Conservation (phyloP, 2,888 invertebrate species). For the Gandaritis pyraliata region DNA sequence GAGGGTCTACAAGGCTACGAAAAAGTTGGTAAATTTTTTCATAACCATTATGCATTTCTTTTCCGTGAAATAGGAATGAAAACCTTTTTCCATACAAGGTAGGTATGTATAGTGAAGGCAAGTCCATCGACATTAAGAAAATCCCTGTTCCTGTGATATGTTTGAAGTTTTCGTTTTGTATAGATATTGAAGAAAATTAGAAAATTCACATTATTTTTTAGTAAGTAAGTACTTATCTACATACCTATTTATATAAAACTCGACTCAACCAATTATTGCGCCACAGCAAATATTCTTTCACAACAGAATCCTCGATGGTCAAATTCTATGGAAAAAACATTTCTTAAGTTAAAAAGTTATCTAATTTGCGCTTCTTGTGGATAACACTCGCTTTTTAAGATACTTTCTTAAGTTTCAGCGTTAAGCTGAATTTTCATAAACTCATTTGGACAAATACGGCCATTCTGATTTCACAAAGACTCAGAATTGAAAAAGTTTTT, state of each 20-base stretch:
- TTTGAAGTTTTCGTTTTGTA: no score
- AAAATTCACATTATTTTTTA: no score
- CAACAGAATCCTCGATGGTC: neutral
- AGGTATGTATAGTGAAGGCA: neutral
- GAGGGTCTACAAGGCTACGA: neutral
- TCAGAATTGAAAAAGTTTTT: constrained; percentile 68
- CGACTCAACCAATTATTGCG: no score
- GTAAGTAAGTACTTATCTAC: no score
- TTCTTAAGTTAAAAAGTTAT: constrained; percentile 12
- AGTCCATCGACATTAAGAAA: no score
- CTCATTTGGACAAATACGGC: constrained; percentile 57
- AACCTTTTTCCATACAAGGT: no score
- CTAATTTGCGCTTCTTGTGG: constrained; percentile 32
- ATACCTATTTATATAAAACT: no score
- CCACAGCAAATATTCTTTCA: no score
- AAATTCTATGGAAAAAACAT: neutral
- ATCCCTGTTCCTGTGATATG: no score
- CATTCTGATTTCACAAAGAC: constrained; percentile 57
- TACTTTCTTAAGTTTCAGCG: constrained; percentile 37
- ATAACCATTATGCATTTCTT: neutral
- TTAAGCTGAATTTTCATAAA: constrained; percentile 54
- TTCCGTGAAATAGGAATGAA: no score
- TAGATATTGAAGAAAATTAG: no score
- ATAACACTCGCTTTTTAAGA: constrained; percentile 27
- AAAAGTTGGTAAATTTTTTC: constrained; percentile 4